Evolutionary conservation across 2,888 invertebrate genomes (phyloP).

Genomic region (Drepana falcataria): DNA sequence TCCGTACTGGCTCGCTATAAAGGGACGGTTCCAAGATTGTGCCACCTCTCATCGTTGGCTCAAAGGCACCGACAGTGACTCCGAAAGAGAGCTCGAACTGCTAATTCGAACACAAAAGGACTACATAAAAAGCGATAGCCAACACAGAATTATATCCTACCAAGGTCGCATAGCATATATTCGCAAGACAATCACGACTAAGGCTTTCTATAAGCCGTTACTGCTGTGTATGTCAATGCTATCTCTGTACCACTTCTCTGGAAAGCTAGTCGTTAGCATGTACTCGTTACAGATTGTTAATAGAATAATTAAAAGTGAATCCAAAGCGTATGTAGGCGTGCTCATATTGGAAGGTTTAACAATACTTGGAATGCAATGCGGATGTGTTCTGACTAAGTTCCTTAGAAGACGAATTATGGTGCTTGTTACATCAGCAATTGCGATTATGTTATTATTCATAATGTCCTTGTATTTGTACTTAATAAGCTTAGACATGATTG

Average conservation of each 20-base stretch:
- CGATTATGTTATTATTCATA: constrained; percentile 25
- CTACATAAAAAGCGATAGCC: constrained; percentile 10
- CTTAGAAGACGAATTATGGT: constrained; percentile 28
- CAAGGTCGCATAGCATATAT: neutral
- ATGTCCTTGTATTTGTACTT: constrained; percentile 36
- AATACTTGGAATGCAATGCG: constrained; percentile 30
- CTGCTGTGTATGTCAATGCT: constrained; percentile 15
- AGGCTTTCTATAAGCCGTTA: constrained; percentile 21
- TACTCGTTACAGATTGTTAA: constrained; percentile 16
- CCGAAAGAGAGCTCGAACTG: neutral
- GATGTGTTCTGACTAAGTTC: constrained; percentile 25
- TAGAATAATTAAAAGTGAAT: constrained; percentile 20
- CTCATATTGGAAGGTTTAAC: constrained; percentile 32
- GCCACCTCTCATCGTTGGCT: constrained; percentile 24
- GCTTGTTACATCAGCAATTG: constrained; percentile 18
- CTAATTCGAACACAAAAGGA: constrained; percentile 12
- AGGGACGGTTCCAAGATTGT: constrained; percentile 25
- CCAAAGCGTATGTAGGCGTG: constrained; percentile 28
- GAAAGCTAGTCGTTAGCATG: constrained; percentile 12
- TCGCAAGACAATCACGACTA: constrained; percentile 12
- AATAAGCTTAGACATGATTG: constrained; percentile 19
- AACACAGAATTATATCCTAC: neutral
- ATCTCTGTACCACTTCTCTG: constrained; percentile 14
- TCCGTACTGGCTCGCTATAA: constrained; percentile 30
- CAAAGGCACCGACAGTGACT: constrained; percentile 20